Percentiles rank a stretch among this genome's conserved stretches.
Conservation (phyloP, 2,113 vertebrate species). For the Apeltes quadracus region DNA sequence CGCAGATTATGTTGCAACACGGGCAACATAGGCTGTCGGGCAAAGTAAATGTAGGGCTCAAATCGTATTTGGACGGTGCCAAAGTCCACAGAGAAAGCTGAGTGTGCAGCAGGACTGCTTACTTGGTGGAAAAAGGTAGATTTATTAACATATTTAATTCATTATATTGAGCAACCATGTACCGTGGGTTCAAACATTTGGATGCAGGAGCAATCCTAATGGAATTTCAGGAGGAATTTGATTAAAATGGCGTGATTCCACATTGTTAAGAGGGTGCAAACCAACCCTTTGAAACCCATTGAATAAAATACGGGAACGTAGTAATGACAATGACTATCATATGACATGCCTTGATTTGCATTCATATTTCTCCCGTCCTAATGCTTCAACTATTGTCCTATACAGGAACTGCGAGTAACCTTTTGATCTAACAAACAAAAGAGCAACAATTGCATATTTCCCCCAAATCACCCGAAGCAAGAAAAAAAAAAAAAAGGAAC, state of each 20-base stretch:
- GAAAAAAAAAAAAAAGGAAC: conserved; percentile 13
- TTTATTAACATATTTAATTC: conserved; percentile 86
- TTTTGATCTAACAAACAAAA: conserved; percentile 19
- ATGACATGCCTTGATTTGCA: neutral
- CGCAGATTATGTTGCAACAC: conserved; percentile 82
- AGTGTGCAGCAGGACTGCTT: conserved; percentile 81
- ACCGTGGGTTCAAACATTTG: conserved; percentile 74
- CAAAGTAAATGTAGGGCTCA: conserved; percentile 84
- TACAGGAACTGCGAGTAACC: neutral
- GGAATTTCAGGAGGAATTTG: conserved; percentile 25
- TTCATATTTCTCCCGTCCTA: neutral
- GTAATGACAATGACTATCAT: neutral
- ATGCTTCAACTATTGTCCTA: neutral
- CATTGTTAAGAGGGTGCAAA: conserved; percentile 30
- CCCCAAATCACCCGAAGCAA: conserved; percentile 15
- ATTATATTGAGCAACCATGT: conserved; percentile 71
- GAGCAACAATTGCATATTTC: conserved; percentile 14
- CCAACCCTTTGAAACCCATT: neutral
- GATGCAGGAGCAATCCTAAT: conserved; percentile 57
- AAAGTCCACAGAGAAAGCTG: conserved; percentile 80
- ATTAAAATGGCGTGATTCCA: conserved; percentile 35
- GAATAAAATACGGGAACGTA: neutral
- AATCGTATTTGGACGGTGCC: conserved; percentile 83
- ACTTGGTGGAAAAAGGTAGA: conserved; percentile 72
- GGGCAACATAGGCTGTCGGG: conserved; percentile 79